phyloP scores from a whole-genome alignment of 2,797 vertebrate genomes.

The Sebastes itinus region DNA sequence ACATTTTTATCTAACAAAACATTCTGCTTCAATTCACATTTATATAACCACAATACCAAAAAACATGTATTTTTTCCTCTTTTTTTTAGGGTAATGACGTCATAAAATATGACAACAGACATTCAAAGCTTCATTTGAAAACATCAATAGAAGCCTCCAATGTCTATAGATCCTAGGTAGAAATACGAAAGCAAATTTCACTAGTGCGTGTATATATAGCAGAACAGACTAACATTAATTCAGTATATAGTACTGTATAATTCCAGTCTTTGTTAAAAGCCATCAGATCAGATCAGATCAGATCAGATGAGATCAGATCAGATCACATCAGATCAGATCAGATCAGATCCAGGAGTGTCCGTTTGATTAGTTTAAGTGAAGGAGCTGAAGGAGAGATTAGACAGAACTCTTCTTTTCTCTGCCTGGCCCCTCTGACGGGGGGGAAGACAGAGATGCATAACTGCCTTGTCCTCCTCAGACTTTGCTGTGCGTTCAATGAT shows the following conservation, averaged over 20 bases:
- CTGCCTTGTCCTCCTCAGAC: slow-evolving; percentile 69
- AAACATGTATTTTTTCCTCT: background rate
- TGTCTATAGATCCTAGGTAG: background rate
- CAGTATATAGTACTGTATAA: background rate
- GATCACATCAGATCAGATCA: background rate
- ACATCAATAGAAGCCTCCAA: background rate
- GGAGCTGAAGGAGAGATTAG: slow-evolving; percentile 40
- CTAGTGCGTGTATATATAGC: background rate
- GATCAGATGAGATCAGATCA: background rate
- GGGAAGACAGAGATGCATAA: slow-evolving; percentile 56
- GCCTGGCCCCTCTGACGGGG: slow-evolving; percentile 58
- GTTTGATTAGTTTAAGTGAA: slow-evolving; percentile 21
- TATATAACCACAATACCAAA: background rate
- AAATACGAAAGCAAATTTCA: background rate
- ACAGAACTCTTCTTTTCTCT: slow-evolving; percentile 66
- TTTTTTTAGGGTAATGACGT: background rate
- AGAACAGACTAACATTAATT: background rate
- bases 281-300: background rate
- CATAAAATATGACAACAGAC: background rate
- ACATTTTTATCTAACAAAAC: background rate
- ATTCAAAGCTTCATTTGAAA: background rate
- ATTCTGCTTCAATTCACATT: background rate
- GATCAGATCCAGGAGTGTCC: background rate
- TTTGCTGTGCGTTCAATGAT: slow-evolving; percentile 73
- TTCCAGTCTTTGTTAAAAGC: background rate